Base-by-base conservation (phyloP, 2,888 invertebrate species). In the Bugula neritina region DNA sequence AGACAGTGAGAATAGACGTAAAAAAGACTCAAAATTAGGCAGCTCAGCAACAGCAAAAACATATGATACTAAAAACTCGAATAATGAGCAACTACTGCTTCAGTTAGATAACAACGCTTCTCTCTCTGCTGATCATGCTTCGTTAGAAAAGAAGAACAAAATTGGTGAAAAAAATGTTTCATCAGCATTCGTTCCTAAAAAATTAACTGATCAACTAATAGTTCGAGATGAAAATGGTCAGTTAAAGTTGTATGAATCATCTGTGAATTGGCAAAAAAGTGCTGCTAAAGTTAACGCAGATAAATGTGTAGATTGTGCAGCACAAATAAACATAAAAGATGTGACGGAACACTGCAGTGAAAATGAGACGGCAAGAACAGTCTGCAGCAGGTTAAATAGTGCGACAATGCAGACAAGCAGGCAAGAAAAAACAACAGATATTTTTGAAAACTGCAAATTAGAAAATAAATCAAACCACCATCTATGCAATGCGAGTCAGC, bases 261-360 rank as follows among this genome's bases (percentile, higher is more conserved):
- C 31, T 5, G 3, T 63, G 27, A 13, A 63, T 13, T 63, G 63
- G 63, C 2, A 13, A 25, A 27, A 63, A 27, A 27, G 10, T 13
- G 27, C 31, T 27, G 29, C 27, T 2, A 13, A 13, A 63, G 10
- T 13, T 13, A 31, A 63, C n/a, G 13, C 13, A 31, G 31, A 29
- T 25, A 27, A 21, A 31, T 63, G 63, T 31, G 27, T 63, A 31
- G 63, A 63, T 63, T 63, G 63, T 31, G 63, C 63, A 13, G 31
- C 63, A 10, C 63, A 63, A 27, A 63, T 63, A 27, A 63, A 31
- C 31, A 63, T 27, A 31, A 63, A 27, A 31, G 63, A 63, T 34
- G 10, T 63, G 29, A 63, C 63, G 17, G 43, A 43, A 17, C 43
- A 43, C 10, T 5, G 43, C 17, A 10, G 10, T 17, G 43, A 43